These are phyloP conservation scores for Columba livia DNA, from an alignment of 2,113 vertebrate species.

Conservation along the genomic window DNA sequence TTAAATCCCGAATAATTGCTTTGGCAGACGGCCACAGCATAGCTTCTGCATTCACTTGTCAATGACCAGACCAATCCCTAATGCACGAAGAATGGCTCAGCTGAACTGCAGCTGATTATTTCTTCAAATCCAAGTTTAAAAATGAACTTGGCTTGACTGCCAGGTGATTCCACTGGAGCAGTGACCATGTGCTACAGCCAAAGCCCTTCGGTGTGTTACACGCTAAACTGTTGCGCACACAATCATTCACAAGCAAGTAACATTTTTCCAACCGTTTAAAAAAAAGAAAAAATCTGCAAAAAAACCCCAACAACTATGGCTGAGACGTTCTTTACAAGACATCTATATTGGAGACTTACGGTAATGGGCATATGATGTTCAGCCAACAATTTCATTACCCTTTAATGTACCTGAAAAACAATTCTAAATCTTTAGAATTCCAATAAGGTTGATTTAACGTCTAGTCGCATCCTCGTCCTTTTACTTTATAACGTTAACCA, in stretches of 20 bases:
- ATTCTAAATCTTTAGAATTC: conserved; percentile 6
- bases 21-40: conserved; percentile 69
- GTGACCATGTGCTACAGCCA: conserved; percentile 71
- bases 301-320: background rate
- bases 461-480: background rate
- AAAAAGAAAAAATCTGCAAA: background rate
- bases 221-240: background rate
- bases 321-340: conserved; percentile 47
- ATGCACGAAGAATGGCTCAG: conserved; percentile 64
- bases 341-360: conserved; percentile 59
- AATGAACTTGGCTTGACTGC: conserved; percentile 50
- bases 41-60: conserved; percentile 74
- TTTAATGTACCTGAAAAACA: conserved; percentile 18
- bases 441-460: conserved; percentile 15
- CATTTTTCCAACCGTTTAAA: background rate
- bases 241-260: conserved; percentile 27
- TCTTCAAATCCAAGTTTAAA: conserved; percentile 67
- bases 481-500: background rate
- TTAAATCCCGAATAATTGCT: conserved; percentile 76
- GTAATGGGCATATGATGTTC: conserved; percentile 75
- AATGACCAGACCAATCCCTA: conserved; percentile 70
- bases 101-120: conserved; percentile 71
- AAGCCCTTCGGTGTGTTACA: conserved; percentile 52
- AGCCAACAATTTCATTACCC: conserved; percentile 37
- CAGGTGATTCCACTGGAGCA: conserved; percentile 56